Base-by-base conservation (phyloP, 2,888 invertebrate species). In the Eremobia ochroleuca region DNA sequence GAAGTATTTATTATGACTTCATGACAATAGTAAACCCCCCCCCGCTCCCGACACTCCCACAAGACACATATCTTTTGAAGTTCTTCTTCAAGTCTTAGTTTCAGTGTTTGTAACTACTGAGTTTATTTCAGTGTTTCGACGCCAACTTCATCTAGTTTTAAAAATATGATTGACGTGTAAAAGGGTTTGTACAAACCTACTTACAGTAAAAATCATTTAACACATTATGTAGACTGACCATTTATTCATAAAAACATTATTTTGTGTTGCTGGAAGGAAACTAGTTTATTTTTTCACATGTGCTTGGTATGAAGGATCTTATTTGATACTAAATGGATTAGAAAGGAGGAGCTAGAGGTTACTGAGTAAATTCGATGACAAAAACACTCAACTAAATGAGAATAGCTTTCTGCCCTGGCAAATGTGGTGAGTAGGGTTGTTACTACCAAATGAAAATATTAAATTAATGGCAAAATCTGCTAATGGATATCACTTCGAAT, bases 191-290 rank as follows among this genome's bases (percentile, higher is more conserved):
- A 28, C 15, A n/a, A 64, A 34, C 13, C 25, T 25, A 25, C 6
- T 25, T 25, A 34, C 13, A 13, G 13, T n/a, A n/a, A n/a, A 13
- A 34, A 34, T 0, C 1, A 21, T 34, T 31, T 31, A 21, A 13
- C 34, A 46, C 15, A 34, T 28, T 25, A 18, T 28, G 6, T 21
- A 21, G 11, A 43, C 40, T 2, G 13, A 13, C 18, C 4, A n/a
- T 40, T 25, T 73, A 18, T 52, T 31, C 40, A 8, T 52, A 34
- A 28, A 28, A 73, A 11, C 4, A 52, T 72, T 73, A 52, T 73
- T 40, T 73, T 31, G 37, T 31, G 25, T 25, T 73, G 49, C 18
- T 55, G 55, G 28, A 43, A 43, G 13, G 28, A 65, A 43, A 43
- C 5, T 0, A n/a, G n/a, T 15, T n/a, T n/a, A 28, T 40, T 40